Conservation (phyloP, 2,888 invertebrate species). For the Caenorhabditis virilis region DNA sequence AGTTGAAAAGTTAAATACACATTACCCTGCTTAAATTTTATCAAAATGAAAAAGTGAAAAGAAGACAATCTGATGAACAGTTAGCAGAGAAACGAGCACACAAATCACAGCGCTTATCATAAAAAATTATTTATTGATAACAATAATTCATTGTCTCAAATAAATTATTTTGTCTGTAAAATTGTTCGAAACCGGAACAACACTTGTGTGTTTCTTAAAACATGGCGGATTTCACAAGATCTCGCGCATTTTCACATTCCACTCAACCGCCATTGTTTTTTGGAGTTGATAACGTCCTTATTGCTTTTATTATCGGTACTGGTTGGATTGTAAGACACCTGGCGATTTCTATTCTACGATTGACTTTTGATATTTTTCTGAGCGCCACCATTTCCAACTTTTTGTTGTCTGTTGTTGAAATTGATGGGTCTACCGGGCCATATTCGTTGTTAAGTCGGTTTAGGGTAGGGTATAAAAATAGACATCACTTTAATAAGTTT, state of each 20-base stretch:
- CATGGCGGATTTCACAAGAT: too few relatives aligned
- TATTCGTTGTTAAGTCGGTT: background rate
- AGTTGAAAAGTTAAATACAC: background rate
- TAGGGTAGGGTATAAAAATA: background rate
- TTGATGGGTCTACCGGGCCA: background rate
- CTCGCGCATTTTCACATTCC: conserved; percentile 6
- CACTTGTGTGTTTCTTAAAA: too few relatives aligned
- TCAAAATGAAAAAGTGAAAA: too few relatives aligned
- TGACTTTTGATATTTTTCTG: conserved; percentile 1
- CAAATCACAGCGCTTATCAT: too few relatives aligned
- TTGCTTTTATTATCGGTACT: conserved; percentile 2
- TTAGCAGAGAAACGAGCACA: too few relatives aligned
- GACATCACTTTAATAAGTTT: background rate
- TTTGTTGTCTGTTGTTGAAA: background rate
- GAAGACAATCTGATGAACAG: too few relatives aligned
- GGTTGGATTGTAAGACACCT: background rate
- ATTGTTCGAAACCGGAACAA: too few relatives aligned
- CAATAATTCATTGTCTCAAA: too few relatives aligned
- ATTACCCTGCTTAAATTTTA: too few relatives aligned
- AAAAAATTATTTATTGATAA: too few relatives aligned
- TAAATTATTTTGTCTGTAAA: too few relatives aligned
- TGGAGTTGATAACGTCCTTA: conserved; percentile 8
- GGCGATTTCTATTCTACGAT: background rate
- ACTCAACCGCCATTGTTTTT: conserved; percentile 5
- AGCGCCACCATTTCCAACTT: background rate